These are phyloP conservation scores for Uropetala carovei DNA, from an alignment of 2,888 invertebrate species.

Conservation along the genomic window DNA sequence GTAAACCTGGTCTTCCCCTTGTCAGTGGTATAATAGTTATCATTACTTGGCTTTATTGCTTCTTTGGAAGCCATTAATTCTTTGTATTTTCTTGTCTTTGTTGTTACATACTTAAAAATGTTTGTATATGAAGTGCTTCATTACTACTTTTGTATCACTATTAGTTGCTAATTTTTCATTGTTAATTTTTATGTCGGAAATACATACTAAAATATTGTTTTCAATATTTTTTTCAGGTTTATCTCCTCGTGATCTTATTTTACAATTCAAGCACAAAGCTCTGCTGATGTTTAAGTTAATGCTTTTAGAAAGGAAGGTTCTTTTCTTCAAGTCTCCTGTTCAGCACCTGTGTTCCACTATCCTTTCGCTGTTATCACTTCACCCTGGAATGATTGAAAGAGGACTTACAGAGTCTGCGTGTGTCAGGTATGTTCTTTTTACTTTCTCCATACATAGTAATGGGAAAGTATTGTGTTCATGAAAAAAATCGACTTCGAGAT, in stretches of 20 bases:
- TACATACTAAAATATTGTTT: background rate
- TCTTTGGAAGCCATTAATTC: too few species aligned
- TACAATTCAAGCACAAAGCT: conserved; percentile 94
- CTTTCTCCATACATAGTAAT: too few species aligned
- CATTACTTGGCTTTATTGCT: too few species aligned
- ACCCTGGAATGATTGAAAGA: conserved; percentile 92
- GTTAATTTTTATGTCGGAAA: background rate
- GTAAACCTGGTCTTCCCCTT: too few species aligned
- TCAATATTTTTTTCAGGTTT: conserved; percentile 81
- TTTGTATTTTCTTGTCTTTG: background rate
- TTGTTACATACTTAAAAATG: background rate
- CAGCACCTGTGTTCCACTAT: conserved; percentile 91
- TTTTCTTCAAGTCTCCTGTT: conserved; percentile 96
- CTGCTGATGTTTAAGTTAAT: conserved; percentile 94
- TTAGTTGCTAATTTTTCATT: background rate
- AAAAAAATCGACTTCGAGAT: too few species aligned
- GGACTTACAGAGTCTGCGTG: conserved; percentile 91
- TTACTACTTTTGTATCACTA: background rate
- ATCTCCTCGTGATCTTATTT: conserved; percentile 87
- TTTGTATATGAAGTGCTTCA: background rate
- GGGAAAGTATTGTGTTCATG: too few species aligned
- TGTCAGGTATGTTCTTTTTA: conserved; percentile 80
- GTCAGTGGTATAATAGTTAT: too few species aligned
- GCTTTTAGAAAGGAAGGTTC: conserved; percentile 90
- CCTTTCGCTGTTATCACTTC: conserved; percentile 91